Percentiles rank a stretch among this genome's conserved stretches.
Evolutionary conservation across 2,888 invertebrate genomes (phyloP).

Genomic region (Salpingus planirostris): DNA sequence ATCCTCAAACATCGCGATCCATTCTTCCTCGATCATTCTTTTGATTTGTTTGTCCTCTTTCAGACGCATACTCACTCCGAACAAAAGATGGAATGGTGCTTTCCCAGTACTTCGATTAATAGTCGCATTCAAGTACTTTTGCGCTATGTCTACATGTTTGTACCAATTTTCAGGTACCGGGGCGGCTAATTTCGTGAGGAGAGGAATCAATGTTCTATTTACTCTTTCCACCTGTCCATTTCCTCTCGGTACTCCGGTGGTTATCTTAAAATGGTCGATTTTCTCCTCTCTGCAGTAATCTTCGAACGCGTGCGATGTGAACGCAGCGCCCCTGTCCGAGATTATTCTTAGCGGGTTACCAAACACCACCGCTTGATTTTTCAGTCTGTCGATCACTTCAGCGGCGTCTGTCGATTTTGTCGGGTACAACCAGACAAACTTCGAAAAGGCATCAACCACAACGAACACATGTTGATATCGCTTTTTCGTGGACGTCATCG

Average conservation of each 20-base stretch:
- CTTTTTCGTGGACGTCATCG: conserved; percentile 25
- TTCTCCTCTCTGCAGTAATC: conserved; percentile 29
- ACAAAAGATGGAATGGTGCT: conserved; percentile 19
- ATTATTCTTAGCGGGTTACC: conserved; percentile 18
- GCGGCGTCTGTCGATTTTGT: conserved; percentile 23
- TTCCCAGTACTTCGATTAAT: conserved; percentile 16
- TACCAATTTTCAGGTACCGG: conserved; percentile 29
- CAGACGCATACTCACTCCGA: conserved; percentile 19
- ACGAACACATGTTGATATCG: conserved; percentile 25
- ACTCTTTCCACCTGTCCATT: conserved; percentile 34
- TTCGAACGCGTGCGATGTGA: conserved; percentile 29
- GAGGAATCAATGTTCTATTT: conserved; percentile 24
- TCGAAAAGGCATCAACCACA: conserved; percentile 28
- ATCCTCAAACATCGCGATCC: conserved; percentile 12
- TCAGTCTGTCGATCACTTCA: conserved; percentile 20
- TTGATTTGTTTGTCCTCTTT: conserved; percentile 15
- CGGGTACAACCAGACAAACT: conserved; percentile 29
- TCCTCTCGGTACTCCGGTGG: conserved; percentile 28
- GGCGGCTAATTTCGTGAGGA: conserved; percentile 29
- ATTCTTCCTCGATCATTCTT: conserved; percentile 17
- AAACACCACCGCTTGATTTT: conserved; percentile 16
- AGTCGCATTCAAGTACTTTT: conserved; percentile 16
- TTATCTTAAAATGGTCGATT: conserved; percentile 27
- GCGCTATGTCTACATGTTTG: conserved; percentile 10
- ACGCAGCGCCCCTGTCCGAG: conserved; percentile 33